Conservation (phyloP, 2,888 invertebrate genomes). For the Tetranychus piercei region DNA sequence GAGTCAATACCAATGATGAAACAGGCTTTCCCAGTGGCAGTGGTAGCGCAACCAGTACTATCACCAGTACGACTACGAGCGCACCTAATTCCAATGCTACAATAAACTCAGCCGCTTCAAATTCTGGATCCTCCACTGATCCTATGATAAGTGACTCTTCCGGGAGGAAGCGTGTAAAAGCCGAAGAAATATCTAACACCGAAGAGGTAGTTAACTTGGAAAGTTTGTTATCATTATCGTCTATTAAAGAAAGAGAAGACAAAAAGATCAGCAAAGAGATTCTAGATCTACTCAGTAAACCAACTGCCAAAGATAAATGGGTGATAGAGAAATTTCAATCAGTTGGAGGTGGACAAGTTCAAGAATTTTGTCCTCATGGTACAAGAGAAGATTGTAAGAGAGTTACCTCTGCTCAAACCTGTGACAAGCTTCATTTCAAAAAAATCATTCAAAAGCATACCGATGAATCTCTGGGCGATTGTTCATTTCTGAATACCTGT, state of each 20-base stretch:
- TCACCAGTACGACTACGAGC: background rate
- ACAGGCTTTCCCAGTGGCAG: constrained; percentile 83
- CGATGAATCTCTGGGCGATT: constrained; percentile 83
- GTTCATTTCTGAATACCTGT: constrained; percentile 91
- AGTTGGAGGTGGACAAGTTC: constrained; percentile 53
- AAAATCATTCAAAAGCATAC: constrained; percentile 91
- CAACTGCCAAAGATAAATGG: constrained; percentile 84
- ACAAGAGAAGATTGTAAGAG: constrained; percentile 65
- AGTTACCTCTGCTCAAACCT: constrained; percentile 40
- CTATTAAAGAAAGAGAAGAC: constrained; percentile 81
- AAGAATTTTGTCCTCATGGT: constrained; percentile 89
- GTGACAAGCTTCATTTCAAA: constrained; percentile 81
- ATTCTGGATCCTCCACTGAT: background rate
- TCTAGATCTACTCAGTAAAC: constrained; percentile 72
- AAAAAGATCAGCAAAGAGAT: constrained; percentile 92
- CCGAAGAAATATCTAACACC: background rate
- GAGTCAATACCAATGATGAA: constrained; percentile 31
- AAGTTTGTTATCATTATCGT: constrained; percentile 73
- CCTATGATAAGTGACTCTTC: background rate
- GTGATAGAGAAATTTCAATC: constrained; percentile 88
- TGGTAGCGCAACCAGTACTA: constrained; percentile 31
- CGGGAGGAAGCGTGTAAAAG: background rate
- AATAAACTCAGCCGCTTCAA: background rate
- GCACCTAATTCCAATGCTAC: background rate
- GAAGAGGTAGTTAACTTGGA: constrained; percentile 32